Conservation (phyloP, 2,888 invertebrate genomes). For the Leptothorax acervorum region DNA sequence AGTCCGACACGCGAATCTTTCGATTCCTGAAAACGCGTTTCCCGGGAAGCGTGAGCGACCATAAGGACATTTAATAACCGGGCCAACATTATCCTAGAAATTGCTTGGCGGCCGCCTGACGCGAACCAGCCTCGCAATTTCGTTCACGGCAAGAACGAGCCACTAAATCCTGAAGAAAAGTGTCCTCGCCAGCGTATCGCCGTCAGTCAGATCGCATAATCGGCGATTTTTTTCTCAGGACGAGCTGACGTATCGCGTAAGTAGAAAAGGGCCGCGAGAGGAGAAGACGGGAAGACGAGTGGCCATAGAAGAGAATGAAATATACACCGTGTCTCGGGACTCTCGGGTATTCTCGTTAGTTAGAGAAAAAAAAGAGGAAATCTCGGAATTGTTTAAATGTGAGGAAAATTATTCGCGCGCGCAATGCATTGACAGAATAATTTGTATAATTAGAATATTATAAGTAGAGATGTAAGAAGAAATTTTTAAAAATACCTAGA, state of each 20-base stretch:
- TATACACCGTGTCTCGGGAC: constrained; percentile 53
- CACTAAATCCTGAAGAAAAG: constrained; percentile 48
- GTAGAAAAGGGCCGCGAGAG: constrained; percentile 52
- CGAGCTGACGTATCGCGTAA: constrained; percentile 40
- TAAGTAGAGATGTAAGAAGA: not conserved
- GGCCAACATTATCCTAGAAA: constrained; percentile 49
- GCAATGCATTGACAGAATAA: not conserved
- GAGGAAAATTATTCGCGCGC: not conserved
- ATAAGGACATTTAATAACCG: constrained; percentile 44
- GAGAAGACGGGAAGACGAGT: constrained; percentile 38
- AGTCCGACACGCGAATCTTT: not conserved
- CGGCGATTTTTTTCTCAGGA: constrained; percentile 64
- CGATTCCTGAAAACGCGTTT: constrained; percentile 1
- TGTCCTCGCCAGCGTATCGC: constrained; percentile 38
- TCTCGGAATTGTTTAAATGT: not conserved
- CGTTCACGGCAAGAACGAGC: constrained; percentile 32
- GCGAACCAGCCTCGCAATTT: constrained; percentile 45
- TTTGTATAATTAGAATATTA: not conserved
- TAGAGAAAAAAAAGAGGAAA: not conserved
- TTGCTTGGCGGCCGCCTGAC: constrained; percentile 26
- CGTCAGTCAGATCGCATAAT: constrained; percentile 63
- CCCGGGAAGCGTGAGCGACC: not conserved
- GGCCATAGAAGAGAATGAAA: constrained; percentile 58
- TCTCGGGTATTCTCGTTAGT: not conserved
- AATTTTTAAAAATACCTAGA: not conserved